Base-by-base conservation (phyloP, 1,140 invertebrate species). In the Halictus rubicundus region DNA sequence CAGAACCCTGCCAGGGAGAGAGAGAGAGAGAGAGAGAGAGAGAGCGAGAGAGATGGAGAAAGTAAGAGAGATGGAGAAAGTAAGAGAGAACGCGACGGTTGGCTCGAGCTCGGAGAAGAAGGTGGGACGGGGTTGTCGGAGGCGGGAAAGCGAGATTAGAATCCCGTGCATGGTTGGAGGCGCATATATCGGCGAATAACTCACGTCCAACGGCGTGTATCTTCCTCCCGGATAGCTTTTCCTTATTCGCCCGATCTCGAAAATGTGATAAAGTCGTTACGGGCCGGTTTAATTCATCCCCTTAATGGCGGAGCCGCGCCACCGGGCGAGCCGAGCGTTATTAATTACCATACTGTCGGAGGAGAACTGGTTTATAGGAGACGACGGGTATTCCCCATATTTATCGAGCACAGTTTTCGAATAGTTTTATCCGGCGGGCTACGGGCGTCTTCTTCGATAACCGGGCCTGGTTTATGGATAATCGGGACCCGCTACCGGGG, bases 101-200 rank as follows among this genome's bases (percentile, higher is more conserved):
- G 54, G 81, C 88, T 88, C 86, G 85, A 87, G 85, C 80, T 85
- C 86, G 83, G 83, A 83, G 71, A 81, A 83, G 84, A 81, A 84
- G 87, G 78, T 78, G 49, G 81, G 78, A 85, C 83, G 64, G 69
- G 83, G 85, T 75, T 83, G 84, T 75, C 69, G 83, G 83, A 88
- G 84, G 88, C 73, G 84, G 80, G 86, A 87, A 91, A 89, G 75
- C 89, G 86, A 92, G 91, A 93, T 93, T 92, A 93, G 91, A 93
- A 92, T 92, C 88, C 91, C 86, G 84, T 86, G 85, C 88, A 86
- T 88, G 81, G 89, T 87, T 87, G 83, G 85, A 83, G 82, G 81
- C 87, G 87, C 84, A 87, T 89, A 89, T 86, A 87, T 87, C 89
- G 87, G 75, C 68, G 76, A 85, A 84, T 90, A 88, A 84, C 63